Conservation (phyloP, 2,888 invertebrate genomes). For the Diplolepis rosae region DNA sequence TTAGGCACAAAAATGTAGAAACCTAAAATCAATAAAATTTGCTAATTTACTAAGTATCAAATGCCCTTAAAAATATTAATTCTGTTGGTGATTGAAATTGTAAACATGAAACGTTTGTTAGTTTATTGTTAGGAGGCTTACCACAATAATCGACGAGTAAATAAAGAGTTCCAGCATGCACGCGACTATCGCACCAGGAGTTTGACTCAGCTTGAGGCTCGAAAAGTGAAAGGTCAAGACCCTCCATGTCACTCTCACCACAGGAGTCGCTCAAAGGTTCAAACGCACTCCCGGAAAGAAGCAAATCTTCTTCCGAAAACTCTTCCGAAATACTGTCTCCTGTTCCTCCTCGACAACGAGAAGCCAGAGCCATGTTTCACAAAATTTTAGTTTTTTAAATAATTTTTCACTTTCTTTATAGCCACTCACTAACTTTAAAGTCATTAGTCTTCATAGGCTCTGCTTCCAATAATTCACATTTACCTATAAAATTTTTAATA, state of each 20-base stretch:
- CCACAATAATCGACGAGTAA: slow-evolving; percentile 69
- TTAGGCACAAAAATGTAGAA: too few species aligned
- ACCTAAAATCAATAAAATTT: too few species aligned
- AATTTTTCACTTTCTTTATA: neutral
- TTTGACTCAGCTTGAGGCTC: slow-evolving; percentile 76
- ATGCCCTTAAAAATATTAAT: neutral
- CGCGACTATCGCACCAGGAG: slow-evolving; percentile 69
- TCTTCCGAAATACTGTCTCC: slow-evolving; percentile 45
- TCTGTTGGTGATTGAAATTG: neutral
- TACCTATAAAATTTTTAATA: neutral
- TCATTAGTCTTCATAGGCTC: neutral
- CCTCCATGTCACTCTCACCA: slow-evolving; percentile 80
- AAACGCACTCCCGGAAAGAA: slow-evolving; percentile 69
- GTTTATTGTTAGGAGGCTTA: slow-evolving; percentile 56
- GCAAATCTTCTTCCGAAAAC: slow-evolving; percentile 48
- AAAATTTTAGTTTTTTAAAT: slow-evolving; percentile 19
- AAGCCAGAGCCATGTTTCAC: slow-evolving; percentile 56
- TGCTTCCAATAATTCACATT: neutral
- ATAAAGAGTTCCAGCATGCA: slow-evolving; percentile 70
- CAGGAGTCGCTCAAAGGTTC: slow-evolving; percentile 79
- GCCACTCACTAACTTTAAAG: slow-evolving; percentile 1
- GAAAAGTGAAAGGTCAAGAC: slow-evolving; percentile 80
- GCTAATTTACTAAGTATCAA: too few species aligned
- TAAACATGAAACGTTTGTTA: neutral
- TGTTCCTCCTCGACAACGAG: slow-evolving; percentile 51